These are phyloP conservation scores for Coilia nasus DNA, from an alignment of 2,797 vertebrate genomes.

Conservation along the genomic window DNA sequence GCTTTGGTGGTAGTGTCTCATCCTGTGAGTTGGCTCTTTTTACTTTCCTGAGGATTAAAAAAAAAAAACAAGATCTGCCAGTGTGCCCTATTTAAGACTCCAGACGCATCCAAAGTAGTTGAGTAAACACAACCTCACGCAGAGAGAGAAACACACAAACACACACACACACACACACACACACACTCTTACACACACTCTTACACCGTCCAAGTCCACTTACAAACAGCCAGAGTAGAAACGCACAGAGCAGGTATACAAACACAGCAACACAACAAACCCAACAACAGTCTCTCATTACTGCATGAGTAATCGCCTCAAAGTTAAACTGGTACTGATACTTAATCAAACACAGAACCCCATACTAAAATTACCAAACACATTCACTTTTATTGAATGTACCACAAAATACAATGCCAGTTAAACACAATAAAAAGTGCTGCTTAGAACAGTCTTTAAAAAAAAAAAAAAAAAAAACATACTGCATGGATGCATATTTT, in stretches of 20 bases:
- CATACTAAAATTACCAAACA: not conserved
- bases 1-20: not conserved
- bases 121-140: not conserved
- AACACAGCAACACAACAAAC: too few relatives aligned
- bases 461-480: too few relatives aligned
- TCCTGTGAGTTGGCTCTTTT: not conserved
- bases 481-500: too few relatives aligned
- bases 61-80: slow-evolving; percentile 13
- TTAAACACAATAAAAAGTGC: not conserved
- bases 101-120: slow-evolving; percentile 1
- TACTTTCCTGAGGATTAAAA: not conserved
- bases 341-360: too few relatives aligned
- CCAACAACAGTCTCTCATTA: too few relatives aligned
- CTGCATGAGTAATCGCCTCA: too few relatives aligned
- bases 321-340: too few relatives aligned
- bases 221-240: too few relatives aligned
- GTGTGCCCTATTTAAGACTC: slow-evolving; percentile 14
- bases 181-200: not conserved
- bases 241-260: not conserved
- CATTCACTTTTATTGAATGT: not conserved
- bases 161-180: not conserved
- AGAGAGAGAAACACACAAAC: not conserved
- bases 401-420: not conserved
- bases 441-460: too few relatives aligned
- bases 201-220: not conserved